Conservation (phyloP, 2,113 vertebrate genomes). For the Cairina moschata region DNA sequence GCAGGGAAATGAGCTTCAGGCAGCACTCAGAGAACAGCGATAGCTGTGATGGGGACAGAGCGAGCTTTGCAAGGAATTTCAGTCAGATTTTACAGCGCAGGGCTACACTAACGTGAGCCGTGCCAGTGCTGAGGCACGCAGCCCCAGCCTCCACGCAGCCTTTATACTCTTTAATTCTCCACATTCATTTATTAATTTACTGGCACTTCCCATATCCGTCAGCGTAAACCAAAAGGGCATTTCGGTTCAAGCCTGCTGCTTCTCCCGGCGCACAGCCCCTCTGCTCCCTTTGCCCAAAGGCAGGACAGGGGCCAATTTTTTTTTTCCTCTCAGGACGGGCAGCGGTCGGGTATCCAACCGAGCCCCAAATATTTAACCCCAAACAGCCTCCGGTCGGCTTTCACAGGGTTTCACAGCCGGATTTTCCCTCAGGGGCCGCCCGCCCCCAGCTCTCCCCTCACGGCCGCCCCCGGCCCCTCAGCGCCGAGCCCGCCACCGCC, state of each 20-base stretch:
- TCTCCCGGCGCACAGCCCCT: not conserved
- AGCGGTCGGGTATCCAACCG: not conserved
- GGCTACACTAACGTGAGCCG: not conserved
- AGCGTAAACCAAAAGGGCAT: not conserved
- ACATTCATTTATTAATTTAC: not conserved
- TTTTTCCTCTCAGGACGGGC: not conserved
- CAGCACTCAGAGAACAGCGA: not conserved
- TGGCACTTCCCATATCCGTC: not conserved
- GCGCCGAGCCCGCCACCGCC: no score
- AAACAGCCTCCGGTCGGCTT: not conserved
- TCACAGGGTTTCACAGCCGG: not conserved
- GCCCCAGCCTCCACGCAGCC: not conserved
- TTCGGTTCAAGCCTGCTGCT: not conserved
- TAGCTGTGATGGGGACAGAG: accelerated
- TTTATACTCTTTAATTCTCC: not conserved
- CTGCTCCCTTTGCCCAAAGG: not conserved
- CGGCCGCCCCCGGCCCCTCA: no score
- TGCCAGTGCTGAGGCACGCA: not conserved
- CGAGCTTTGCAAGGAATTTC: accelerated
- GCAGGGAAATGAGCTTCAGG: not conserved
- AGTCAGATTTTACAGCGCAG: accelerated
- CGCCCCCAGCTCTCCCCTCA: no score
- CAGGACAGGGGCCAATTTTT: not conserved
- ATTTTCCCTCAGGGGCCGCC: no score
- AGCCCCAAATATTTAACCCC: no score